These are phyloP conservation scores for Stenchaetothrips biformis DNA, from an alignment of 2,888 invertebrate species.

Conservation along the genomic window DNA sequence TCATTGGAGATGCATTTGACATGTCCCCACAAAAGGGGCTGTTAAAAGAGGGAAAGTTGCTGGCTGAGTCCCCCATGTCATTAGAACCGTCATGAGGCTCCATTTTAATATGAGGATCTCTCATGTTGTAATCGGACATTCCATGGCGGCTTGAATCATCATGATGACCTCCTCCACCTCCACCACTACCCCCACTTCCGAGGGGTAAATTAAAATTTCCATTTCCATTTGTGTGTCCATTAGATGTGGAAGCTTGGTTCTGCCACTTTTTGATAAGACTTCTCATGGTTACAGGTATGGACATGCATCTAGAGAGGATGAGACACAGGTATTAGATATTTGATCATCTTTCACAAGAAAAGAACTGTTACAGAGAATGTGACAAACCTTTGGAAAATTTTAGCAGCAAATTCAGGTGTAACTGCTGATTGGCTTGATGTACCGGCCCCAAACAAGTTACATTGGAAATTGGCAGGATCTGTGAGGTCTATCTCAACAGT, in stretches of 20 bases:
- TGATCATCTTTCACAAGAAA: not conserved
- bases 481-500: slow-evolving; percentile 84
- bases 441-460: slow-evolving; percentile 60
- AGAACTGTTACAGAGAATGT: not conserved
- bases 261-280: slow-evolving; percentile 84
- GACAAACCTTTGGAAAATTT: slow-evolving; percentile 69
- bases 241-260: slow-evolving; percentile 56
- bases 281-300: slow-evolving; percentile 88
- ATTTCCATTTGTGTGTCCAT: slow-evolving; percentile 49
- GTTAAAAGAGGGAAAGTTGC: not conserved
- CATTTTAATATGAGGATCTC: slow-evolving; percentile 22
- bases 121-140: slow-evolving; percentile 44
- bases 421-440: slow-evolving; percentile 43
- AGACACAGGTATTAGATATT: slow-evolving; percentile 1
- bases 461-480: slow-evolving; percentile 73
- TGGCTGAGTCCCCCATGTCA: slow-evolving; percentile 22
- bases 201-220: slow-evolving; percentile 43
- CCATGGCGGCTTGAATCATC: slow-evolving; percentile 44
- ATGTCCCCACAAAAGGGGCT: not conserved
- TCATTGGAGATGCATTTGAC: not conserved
- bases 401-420: slow-evolving; percentile 54
- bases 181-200: slow-evolving; percentile 44
- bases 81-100: not conserved
- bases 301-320: slow-evolving; percentile 58
- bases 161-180: slow-evolving; percentile 41